phyloP scores from a whole-genome alignment of 2,113 vertebrate genomes.

The Corythaixoides concolor region DNA sequence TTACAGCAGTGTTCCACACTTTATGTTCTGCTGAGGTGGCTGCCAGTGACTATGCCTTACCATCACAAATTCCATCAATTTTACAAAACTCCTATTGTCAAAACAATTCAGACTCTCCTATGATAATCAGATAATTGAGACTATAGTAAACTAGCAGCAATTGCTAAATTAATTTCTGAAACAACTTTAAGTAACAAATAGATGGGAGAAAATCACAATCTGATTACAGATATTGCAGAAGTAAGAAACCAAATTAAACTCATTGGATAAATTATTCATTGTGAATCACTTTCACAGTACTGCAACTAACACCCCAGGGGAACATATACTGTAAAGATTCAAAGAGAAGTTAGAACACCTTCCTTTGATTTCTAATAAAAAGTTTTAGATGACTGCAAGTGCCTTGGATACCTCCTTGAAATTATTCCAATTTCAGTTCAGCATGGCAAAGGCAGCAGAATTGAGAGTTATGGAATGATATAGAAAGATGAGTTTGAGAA shows the following conservation, averaged over 20 bases:
- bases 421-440: neutral
- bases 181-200: neutral
- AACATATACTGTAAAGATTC: neutral
- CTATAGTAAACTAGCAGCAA: neutral
- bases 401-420: neutral
- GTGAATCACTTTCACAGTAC: neutral
- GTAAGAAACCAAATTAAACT: slow-evolving; percentile 19
- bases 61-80: neutral
- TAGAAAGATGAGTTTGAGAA: neutral
- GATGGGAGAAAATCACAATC: slow-evolving; percentile 8
- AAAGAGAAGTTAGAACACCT: neutral
- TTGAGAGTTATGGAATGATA: neutral
- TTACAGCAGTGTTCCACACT: neutral
- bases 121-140: neutral
- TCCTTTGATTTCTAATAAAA: neutral
- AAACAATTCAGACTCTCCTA: neutral
- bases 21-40: neutral
- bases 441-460: neutral
- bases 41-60: neutral
- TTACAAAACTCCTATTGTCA: neutral
- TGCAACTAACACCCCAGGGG: neutral
- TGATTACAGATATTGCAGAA: slow-evolving; percentile 26
- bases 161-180: slow-evolving; percentile 27
- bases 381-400: neutral
- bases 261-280: slow-evolving; percentile 4